These are phyloP conservation scores for Corythornis madagascariensis DNA, from an alignment of 2,113 vertebrate genomes.

Conservation along the genomic window DNA sequence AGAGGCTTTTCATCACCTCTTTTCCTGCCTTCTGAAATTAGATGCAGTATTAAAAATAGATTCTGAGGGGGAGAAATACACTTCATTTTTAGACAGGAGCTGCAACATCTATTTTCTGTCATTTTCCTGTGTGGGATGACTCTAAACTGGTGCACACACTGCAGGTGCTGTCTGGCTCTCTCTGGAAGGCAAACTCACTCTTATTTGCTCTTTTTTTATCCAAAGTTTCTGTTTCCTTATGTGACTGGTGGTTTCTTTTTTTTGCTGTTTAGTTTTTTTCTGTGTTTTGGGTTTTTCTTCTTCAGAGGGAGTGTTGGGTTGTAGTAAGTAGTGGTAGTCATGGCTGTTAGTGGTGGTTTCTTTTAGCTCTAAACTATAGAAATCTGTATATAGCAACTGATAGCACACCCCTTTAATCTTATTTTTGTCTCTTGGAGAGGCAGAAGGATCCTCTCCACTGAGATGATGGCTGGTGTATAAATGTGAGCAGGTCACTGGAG, in stretches of 20 bases:
- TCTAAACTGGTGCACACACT: not conserved
- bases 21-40: slow-evolving; percentile 25
- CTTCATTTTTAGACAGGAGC: not conserved
- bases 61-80: not conserved
- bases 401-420: not conserved
- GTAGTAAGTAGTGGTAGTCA: not conserved
- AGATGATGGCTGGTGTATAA: not conserved
- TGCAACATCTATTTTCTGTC: not conserved
- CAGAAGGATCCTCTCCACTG: not conserved
- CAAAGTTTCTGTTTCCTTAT: not conserved
- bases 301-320: not conserved
- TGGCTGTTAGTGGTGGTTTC: not conserved
- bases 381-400: not conserved
- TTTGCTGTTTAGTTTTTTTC: not conserved
- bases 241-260: not conserved
- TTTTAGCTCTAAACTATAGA: not conserved
- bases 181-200: not conserved
- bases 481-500: not conserved
- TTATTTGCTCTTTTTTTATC: not conserved
- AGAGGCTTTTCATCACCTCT: not conserved
- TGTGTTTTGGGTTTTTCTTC: no score
- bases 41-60: slow-evolving; percentile 43
- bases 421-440: not conserved
- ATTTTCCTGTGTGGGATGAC: not conserved
- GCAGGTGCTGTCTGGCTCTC: not conserved